Percentiles rank a stretch among this genome's conserved stretches.
Evolutionary conservation across 37 sponge, comb jelly and placozoan genomes (phyloP).

Genomic region (Ephydatia muelleri): DNA sequence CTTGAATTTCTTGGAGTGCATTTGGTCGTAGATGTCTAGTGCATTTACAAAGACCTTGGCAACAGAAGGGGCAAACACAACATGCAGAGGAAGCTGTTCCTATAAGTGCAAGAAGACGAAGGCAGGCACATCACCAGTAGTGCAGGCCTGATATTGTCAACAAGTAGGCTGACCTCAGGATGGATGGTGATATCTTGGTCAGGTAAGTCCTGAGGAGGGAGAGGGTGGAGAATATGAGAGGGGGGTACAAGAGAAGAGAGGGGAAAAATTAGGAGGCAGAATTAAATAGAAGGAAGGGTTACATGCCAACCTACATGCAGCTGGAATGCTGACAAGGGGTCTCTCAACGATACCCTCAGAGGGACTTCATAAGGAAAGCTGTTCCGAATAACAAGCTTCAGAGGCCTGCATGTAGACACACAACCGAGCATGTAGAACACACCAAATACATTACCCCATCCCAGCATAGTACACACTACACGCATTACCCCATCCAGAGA

Average conservation of each 20-base stretch:
- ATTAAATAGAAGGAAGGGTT: background rate
- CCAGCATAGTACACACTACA: too few species aligned
- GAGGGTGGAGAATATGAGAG: background rate
- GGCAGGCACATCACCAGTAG: background rate
- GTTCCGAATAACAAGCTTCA: conserved; percentile 45
- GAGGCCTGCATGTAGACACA: conserved; percentile 1
- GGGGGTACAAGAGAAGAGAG: background rate
- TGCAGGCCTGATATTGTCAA: background rate
- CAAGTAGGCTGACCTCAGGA: background rate
- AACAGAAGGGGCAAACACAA: conserved; percentile 36
- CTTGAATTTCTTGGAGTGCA: conserved; percentile 47
- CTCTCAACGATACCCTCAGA: conserved; percentile 38
- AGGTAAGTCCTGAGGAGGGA: background rate
- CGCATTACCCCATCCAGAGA: background rate
- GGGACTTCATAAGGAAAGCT: conserved; percentile 20
- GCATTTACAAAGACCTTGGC: conserved; percentile 27
- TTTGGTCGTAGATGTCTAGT: conserved; percentile 34
- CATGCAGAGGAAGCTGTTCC: conserved; percentile 11
- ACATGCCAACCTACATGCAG: background rate
- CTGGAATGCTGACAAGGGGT: conserved; percentile 21
- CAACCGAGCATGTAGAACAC: too few species aligned
- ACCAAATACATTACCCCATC: too few species aligned
- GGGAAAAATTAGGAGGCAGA: background rate
- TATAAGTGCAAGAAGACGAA: background rate
- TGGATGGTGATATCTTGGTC: background rate